A percentile compares a stretch with the other conserved stretches of the same genome.
These are phyloP conservation scores for Falco novaeseelandiae DNA, from an alignment of 2,797 vertebrate species.

Conservation along the genomic window DNA sequence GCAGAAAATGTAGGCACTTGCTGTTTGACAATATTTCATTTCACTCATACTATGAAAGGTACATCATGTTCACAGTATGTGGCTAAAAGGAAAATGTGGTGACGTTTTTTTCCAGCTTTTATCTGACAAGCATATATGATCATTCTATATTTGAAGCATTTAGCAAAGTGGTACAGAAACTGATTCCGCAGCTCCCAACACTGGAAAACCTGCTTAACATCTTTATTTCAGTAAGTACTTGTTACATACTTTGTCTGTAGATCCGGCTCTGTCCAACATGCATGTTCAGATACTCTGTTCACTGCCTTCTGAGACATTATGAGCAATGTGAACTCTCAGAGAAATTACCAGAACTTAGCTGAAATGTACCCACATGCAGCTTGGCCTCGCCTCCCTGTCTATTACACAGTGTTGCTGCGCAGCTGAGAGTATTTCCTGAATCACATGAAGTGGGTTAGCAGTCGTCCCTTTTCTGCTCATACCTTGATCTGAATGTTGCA, in stretches of 20 bases:
- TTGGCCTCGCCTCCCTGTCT: neutral
- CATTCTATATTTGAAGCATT: slow-evolving; percentile 94
- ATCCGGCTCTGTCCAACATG: neutral
- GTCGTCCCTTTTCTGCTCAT: neutral
- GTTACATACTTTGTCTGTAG: slow-evolving; percentile 41
- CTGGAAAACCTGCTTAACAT: slow-evolving; percentile 97
- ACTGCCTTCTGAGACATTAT: neutral
- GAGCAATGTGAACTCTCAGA: neutral
- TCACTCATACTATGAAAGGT: slow-evolving; percentile 31
- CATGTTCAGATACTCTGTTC: neutral
- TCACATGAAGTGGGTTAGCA: neutral
- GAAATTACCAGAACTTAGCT: neutral
- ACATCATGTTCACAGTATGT: slow-evolving; percentile 27
- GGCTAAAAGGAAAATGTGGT: slow-evolving; percentile 63
- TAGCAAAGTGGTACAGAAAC: slow-evolving; percentile 93
- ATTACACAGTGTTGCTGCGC: neutral
- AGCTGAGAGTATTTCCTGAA: neutral
- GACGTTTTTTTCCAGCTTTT: slow-evolving; percentile 85
- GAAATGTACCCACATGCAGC: neutral
- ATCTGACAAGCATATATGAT: slow-evolving; percentile 94
- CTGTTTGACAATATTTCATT: slow-evolving; percentile 45
- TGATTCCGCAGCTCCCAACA: slow-evolving; percentile 94
- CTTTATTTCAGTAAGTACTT: slow-evolving; percentile 92
- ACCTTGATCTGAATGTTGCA: neutral
- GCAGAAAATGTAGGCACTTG: slow-evolving; percentile 17